A percentile compares a stretch with the other conserved stretches of the same genome.
Conservation (phyloP, 2,888 invertebrate genomes). For the Plebejus melissa region DNA sequence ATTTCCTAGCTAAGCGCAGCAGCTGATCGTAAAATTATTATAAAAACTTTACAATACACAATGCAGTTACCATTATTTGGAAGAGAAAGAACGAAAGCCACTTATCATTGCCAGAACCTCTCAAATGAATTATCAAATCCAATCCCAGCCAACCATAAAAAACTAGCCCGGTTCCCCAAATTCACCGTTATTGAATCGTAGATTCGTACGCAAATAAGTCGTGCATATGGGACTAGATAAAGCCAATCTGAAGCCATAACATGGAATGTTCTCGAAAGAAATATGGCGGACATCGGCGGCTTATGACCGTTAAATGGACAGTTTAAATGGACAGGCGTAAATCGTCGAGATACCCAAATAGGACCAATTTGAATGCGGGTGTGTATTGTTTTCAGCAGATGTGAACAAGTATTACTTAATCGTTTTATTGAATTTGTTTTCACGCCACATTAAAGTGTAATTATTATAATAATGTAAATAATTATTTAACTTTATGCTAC, state of each 20-base stretch:
- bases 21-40: not conserved
- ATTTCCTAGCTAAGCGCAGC: not conserved
- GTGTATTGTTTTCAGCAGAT: slow-evolving; percentile 1
- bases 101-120: not conserved
- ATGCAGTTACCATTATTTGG: not conserved
- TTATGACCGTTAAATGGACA: slow-evolving; percentile 18
- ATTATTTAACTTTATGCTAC: too few species aligned
- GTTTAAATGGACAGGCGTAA: slow-evolving; percentile 18
- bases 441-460: not conserved
- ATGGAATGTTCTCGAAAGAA: slow-evolving; percentile 10
- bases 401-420: not conserved
- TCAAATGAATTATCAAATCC: not conserved
- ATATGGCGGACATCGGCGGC: slow-evolving; percentile 13
- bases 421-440: not conserved
- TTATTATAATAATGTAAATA: too few species aligned
- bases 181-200: slow-evolving; percentile 12
- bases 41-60: not conserved
- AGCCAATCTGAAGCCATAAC: slow-evolving; percentile 15
- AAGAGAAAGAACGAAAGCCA: not conserved
- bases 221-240: slow-evolving; percentile 14
- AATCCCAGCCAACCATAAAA: not conserved
- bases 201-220: slow-evolving; percentile 7
- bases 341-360: slow-evolving; percentile 10
- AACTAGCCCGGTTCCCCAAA: not conserved
- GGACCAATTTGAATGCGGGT: slow-evolving; percentile 1